Evolutionary conservation across 2,113 vertebrate genomes (phyloP).

Genomic region (Rallus limicola): DNA sequence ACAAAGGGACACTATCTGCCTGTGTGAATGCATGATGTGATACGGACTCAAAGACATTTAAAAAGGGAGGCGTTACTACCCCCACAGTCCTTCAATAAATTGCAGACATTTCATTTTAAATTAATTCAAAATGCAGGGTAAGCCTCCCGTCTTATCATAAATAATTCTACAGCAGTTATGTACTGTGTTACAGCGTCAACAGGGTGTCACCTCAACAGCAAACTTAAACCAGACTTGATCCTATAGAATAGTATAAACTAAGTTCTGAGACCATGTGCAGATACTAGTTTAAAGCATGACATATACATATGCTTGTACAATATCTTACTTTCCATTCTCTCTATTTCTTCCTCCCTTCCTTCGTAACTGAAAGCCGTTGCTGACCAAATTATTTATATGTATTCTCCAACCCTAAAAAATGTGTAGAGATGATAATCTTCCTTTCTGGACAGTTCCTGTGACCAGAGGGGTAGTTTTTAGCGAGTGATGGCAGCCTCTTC

Average conservation of each 20-base stretch:
- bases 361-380: background rate
- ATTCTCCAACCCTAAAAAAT: background rate
- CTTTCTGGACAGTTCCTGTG: background rate
- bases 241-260: background rate
- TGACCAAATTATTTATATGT: background rate
- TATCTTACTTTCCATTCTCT: background rate
- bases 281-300: background rate
- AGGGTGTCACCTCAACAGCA: background rate
- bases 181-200: background rate
- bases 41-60: background rate
- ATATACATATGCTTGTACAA: background rate
- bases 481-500: fast-evolving
- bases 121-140: background rate
- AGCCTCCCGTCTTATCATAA: background rate
- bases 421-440: background rate
- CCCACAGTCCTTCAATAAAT: background rate
- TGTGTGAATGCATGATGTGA: background rate
- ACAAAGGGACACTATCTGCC: background rate
- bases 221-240: background rate
- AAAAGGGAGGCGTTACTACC: background rate
- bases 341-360: background rate
- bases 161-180: background rate
- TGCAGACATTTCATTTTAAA: background rate
- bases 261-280: background rate
- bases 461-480: background rate